Evolutionary conservation across 2,113 vertebrate species (phyloP).

Genomic region (Coturnix japonica): DNA sequence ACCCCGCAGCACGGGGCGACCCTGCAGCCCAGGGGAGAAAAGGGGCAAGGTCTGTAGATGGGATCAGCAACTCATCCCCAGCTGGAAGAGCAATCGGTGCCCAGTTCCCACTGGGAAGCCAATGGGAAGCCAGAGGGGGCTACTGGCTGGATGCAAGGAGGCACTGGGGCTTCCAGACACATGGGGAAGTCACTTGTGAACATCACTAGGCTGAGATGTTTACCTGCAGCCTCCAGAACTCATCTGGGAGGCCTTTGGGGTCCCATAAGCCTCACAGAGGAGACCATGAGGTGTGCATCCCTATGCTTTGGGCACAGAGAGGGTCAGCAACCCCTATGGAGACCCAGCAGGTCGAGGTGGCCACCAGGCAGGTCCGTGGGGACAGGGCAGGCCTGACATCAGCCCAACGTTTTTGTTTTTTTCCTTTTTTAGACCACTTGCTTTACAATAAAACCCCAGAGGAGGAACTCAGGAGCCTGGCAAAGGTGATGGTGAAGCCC

Average conservation of each 20-base stretch:
- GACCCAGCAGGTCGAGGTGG: background rate
- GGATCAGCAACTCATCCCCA: accelerated
- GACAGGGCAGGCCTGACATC: background rate
- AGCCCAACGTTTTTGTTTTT: background rate
- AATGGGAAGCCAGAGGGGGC: accelerated
- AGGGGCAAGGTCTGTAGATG: accelerated
- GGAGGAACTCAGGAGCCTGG: background rate
- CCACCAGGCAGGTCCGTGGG: too few species aligned
- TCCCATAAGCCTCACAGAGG: accelerated
- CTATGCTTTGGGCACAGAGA: accelerated
- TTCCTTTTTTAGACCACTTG: background rate
- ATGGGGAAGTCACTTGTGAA: background rate
- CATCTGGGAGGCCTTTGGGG: background rate
- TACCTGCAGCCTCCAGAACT: background rate
- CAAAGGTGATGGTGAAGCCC: background rate
- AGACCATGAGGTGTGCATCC: accelerated
- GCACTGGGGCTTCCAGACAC: accelerated
- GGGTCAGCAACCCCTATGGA: background rate
- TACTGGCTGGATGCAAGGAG: too few species aligned
- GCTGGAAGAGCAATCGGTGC: accelerated
- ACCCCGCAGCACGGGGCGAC: background rate
- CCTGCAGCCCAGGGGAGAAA: background rate
- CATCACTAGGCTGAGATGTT: too few species aligned
- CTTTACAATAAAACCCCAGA: background rate
- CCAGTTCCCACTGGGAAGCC: background rate